phyloP scores from a whole-genome alignment of 1,140 invertebrate species.

The Pseudobourletiella spinata region DNA sequence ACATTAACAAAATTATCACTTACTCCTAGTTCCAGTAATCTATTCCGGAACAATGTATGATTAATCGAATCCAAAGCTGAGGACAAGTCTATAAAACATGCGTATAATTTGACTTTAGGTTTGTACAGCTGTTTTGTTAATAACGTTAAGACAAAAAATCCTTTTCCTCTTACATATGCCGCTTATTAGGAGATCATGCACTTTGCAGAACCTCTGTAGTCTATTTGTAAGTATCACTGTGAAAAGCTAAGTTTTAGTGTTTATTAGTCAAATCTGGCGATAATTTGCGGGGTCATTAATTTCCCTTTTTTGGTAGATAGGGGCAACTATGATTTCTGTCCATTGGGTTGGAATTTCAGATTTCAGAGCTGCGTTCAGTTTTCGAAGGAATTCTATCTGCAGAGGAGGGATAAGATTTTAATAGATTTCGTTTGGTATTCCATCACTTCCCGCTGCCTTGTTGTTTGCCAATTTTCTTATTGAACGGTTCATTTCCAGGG shows the following conservation, averaged over 20 bases:
- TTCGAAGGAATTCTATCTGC: too few relatives aligned
- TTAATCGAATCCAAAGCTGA: conserved; percentile 18
- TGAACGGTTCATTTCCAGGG: too few relatives aligned
- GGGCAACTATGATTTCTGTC: conserved; percentile 19
- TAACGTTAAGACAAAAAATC: conserved; percentile 31
- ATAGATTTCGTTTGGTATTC: too few relatives aligned
- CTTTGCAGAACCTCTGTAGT: conserved; percentile 28
- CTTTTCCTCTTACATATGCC: conserved; percentile 32
- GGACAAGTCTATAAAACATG: conserved; percentile 17
- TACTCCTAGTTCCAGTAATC: conserved; percentile 10
- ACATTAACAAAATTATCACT: conserved; percentile 7
- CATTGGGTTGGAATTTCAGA: too few relatives aligned
- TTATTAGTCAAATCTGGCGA: conserved; percentile 36
- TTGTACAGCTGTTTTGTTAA: not conserved
- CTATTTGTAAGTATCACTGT: conserved; percentile 32
- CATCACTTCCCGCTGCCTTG: too few relatives aligned
- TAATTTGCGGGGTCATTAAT: conserved; percentile 31
- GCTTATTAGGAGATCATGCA: conserved; percentile 34
- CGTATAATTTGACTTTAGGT: conserved; percentile 8
- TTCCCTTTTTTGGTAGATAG: conserved; percentile 35
- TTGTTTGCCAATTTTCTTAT: too few relatives aligned
- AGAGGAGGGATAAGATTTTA: too few relatives aligned
- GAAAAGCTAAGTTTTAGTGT: conserved; percentile 34
- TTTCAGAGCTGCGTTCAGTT: too few relatives aligned
- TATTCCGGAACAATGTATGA: conserved; percentile 11